phyloP scores from a whole-genome alignment of 1,140 invertebrate genomes.

The Cotesia glomerata region DNA sequence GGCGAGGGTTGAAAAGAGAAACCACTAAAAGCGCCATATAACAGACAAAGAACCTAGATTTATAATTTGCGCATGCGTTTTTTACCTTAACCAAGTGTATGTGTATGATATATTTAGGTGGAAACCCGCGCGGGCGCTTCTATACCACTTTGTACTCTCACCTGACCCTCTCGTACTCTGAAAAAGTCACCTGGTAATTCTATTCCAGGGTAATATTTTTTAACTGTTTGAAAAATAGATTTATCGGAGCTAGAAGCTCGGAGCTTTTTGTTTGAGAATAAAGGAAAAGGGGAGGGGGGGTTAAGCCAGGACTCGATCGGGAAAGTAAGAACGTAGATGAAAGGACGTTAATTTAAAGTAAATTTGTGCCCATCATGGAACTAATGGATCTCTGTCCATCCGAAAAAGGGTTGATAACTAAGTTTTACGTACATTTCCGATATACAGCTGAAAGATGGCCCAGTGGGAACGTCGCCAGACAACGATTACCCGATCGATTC shows the following conservation, averaged over 20 bases:
- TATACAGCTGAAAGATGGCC: not conserved
- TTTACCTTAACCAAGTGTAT: not conserved
- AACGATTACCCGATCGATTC: constrained; percentile 27
- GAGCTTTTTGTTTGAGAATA: too few species aligned
- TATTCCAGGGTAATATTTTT: too few species aligned
- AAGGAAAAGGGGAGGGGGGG: too few species aligned
- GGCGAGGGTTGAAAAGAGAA: constrained; percentile 30
- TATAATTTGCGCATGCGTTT: constrained; percentile 9
- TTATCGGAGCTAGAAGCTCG: too few species aligned
- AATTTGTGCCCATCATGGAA: not conserved
- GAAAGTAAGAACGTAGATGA: too few species aligned
- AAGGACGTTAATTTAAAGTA: not conserved
- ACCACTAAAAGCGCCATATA: constrained; percentile 13
- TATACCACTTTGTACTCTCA: not conserved
- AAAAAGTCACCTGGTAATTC: not conserved
- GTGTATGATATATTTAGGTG: constrained; percentile 26
- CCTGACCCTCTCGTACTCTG: not conserved
- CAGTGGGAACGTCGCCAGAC: constrained; percentile 1
- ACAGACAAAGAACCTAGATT: not conserved
- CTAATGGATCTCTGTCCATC: not conserved
- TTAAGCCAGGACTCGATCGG: too few species aligned
- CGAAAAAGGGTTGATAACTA: constrained; percentile 24
- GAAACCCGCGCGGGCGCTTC: not conserved
- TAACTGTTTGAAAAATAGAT: too few species aligned
- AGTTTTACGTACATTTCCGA: constrained; percentile 14